A percentile compares a stretch with the other conserved stretches of the same genome.
Evolutionary conservation across 2,797 vertebrate genomes (phyloP).

Genomic region (Peromyscus eremicus): DNA sequence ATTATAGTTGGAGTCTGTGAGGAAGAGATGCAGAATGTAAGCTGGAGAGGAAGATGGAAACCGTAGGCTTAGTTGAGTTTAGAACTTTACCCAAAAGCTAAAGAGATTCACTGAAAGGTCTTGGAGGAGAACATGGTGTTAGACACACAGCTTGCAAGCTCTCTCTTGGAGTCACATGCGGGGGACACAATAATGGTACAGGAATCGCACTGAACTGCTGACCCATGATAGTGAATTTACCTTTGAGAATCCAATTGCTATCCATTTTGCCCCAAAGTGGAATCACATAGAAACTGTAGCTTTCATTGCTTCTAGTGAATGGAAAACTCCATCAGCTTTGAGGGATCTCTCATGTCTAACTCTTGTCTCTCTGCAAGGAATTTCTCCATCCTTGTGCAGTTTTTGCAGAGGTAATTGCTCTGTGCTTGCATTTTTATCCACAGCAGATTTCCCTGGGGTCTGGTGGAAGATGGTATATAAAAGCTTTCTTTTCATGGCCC

Average conservation of each 20-base stretch:
- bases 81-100: constrained; percentile 19
- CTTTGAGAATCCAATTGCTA: background rate
- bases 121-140: background rate
- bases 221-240: background rate
- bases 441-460: background rate
- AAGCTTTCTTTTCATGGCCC: background rate
- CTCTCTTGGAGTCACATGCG: background rate
- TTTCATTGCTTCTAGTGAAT: background rate
- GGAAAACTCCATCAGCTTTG: background rate
- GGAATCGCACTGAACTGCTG: background rate
- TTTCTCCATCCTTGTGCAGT: background rate
- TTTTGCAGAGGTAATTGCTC: background rate
- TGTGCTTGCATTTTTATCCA: background rate
- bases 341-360: background rate
- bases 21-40: background rate
- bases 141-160: background rate
- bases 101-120: background rate
- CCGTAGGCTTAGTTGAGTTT: background rate
- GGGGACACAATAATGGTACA: background rate
- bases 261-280: background rate
- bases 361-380: background rate
- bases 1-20: background rate
- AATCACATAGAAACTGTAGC: background rate
- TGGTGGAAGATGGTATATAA: background rate
- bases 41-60: background rate